Conservation (phyloP, 1,140 invertebrate species). For the Drosophila repletoides region DNA sequence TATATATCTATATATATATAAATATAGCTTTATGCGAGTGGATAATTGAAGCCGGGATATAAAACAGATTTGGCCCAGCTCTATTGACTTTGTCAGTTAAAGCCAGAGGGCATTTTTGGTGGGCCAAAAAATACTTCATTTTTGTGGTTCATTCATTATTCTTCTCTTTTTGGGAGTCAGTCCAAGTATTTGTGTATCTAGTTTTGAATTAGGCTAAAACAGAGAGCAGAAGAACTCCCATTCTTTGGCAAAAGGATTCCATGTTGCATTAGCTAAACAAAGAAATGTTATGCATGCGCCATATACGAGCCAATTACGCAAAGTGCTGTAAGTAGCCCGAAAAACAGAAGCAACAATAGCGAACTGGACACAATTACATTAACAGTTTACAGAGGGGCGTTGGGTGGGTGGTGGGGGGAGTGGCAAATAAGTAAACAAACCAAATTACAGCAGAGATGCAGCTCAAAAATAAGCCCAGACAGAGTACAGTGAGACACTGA, state of each 20-base stretch:
- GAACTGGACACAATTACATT: slow-evolving; percentile 74
- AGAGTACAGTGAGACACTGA: too few relatives aligned
- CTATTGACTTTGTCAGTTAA: too few relatives aligned
- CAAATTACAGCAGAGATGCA: slow-evolving; percentile 58
- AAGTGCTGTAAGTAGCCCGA: slow-evolving; percentile 66
- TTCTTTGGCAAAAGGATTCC: too few relatives aligned
- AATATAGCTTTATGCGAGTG: too few relatives aligned
- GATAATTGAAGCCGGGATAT: too few relatives aligned
- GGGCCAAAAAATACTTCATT: too few relatives aligned
- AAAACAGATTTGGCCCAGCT: too few relatives aligned
- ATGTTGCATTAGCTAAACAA: slow-evolving; percentile 35
- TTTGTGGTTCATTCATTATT: too few relatives aligned
- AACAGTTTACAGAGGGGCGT: slow-evolving; percentile 44
- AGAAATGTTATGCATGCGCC: slow-evolving; percentile 66
- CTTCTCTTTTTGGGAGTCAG: too few relatives aligned
- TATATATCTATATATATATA: too few relatives aligned
- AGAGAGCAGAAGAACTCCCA: background rate
- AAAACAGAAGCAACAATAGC: slow-evolving; percentile 25
- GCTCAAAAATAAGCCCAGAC: slow-evolving; percentile 50
- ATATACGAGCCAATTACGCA: slow-evolving; percentile 65
- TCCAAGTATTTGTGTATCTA: too few relatives aligned
- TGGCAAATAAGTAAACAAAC: slow-evolving; percentile 47
- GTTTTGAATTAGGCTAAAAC: slow-evolving; percentile 1
- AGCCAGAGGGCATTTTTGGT: too few relatives aligned
- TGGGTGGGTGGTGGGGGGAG: background rate